phyloP scores from a whole-genome alignment of 1,140 invertebrate species.

The Thaumatotibia leucotreta region DNA sequence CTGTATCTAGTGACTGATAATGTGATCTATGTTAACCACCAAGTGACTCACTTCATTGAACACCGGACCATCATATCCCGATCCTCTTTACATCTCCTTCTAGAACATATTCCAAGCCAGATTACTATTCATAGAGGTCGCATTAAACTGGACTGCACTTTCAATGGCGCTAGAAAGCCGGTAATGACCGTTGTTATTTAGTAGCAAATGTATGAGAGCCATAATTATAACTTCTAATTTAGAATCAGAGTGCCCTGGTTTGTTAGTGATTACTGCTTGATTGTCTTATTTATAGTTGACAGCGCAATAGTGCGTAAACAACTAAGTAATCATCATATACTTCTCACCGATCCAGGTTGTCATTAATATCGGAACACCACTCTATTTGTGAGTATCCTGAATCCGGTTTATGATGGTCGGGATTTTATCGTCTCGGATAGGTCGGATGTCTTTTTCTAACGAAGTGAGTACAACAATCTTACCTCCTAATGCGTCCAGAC shows the following conservation, averaged over 20 bases:
- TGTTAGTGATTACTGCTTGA: neutral
- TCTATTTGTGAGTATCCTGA: too few species aligned
- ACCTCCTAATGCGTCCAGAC: too few species aligned
- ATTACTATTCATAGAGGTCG: conserved; percentile 2
- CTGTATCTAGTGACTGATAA: neutral
- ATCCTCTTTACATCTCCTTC: neutral
- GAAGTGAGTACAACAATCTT: too few species aligned
- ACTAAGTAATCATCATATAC: too few species aligned
- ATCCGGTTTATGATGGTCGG: too few species aligned
- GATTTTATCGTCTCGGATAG: too few species aligned
- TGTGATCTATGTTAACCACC: conserved; percentile 32
- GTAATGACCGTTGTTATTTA: neutral
- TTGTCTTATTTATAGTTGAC: neutral
- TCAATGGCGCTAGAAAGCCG: neutral
- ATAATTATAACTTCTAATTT: conserved; percentile 7
- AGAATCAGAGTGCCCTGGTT: conserved; percentile 1
- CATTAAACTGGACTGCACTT: neutral
- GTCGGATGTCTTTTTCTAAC: too few species aligned
- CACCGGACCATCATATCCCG: conserved; percentile 16
- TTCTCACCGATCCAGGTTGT: too few species aligned
- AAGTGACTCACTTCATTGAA: conserved; percentile 38
- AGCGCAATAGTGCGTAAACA: too few species aligned
- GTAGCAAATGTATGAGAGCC: neutral
- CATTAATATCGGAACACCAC: too few species aligned
- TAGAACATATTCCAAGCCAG: neutral